Percentiles rank a stretch among this genome's conserved stretches.
phyloP scores from a whole-genome alignment of 2,797 vertebrate species.

The Pachyuromys duprasi region DNA sequence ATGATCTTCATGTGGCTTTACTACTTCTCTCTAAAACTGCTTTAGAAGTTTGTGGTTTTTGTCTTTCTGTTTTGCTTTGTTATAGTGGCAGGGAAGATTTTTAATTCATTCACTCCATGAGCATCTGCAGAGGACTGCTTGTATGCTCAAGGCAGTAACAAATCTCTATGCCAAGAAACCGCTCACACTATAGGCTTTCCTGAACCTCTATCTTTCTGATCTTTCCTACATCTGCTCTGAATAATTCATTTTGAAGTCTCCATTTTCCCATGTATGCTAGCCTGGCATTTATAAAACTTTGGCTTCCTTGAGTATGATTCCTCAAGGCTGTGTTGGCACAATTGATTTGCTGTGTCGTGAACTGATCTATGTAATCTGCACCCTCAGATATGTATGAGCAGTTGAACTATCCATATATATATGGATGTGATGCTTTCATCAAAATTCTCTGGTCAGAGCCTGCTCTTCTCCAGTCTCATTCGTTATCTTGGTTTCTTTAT shows the following conservation, averaged over 20 bases:
- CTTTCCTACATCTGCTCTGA: not conserved
- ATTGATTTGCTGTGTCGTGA: not conserved
- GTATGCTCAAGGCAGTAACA: not conserved
- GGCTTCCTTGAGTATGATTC: slow-evolving; percentile 4
- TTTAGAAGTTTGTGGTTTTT: not conserved
- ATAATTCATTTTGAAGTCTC: not conserved
- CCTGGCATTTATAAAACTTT: not conserved
- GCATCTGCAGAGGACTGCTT: not conserved
- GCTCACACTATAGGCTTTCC: not conserved
- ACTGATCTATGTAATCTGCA: not conserved
- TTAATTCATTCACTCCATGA: not conserved
- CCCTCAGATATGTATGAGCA: not conserved
- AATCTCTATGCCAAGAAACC: not conserved
- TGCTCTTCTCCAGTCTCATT: not conserved
- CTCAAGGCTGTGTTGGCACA: not conserved
- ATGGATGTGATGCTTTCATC: not conserved
- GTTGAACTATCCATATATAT: not conserved
- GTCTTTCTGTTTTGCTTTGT: not conserved
- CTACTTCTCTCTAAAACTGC: not conserved
- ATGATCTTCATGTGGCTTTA: not conserved
- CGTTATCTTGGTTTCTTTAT: not conserved
- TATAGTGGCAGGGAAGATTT: not conserved
- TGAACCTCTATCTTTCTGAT: not conserved
- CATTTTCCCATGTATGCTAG: not conserved
- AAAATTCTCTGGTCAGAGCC: not conserved